Evolutionary conservation across 2,888 invertebrate genomes (phyloP).

Genomic region (Agrochola macilenta): DNA sequence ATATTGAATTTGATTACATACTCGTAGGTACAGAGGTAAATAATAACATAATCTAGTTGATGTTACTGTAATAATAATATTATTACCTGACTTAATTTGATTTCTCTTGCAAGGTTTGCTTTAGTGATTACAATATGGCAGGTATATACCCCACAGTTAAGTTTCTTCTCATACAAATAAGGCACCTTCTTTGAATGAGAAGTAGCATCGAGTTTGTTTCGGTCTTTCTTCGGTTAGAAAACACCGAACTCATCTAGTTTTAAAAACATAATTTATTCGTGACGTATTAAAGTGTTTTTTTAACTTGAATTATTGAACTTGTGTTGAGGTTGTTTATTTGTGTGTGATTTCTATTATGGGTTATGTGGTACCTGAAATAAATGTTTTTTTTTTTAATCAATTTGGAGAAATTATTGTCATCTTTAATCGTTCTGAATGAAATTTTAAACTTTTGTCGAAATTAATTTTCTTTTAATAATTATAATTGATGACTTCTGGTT

Average conservation of each 20-base stretch:
- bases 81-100: constrained; percentile 4
- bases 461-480: background rate
- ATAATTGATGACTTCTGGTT: background rate
- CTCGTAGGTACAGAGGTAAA: constrained; percentile 2
- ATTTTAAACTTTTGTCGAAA: background rate
- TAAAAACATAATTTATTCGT: background rate
- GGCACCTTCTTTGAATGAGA: background rate
- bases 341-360: too few relatives aligned
- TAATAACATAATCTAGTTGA: background rate
- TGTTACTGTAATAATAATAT: background rate
- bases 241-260: background rate
- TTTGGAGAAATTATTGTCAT: too few relatives aligned
- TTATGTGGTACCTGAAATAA: too few relatives aligned
- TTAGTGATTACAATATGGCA: background rate
- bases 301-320: too few relatives aligned
- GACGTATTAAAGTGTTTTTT: too few relatives aligned
- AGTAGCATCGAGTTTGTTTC: background rate
- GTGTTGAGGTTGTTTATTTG: too few relatives aligned
- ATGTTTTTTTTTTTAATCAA: too few relatives aligned
- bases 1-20: constrained; percentile 23
- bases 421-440: background rate
- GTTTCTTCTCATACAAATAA: background rate
- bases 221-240: background rate
- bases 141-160: background rate
- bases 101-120: background rate